phyloP scores from a whole-genome alignment of 2,888 invertebrate genomes.

The Sycophila texana region DNA sequence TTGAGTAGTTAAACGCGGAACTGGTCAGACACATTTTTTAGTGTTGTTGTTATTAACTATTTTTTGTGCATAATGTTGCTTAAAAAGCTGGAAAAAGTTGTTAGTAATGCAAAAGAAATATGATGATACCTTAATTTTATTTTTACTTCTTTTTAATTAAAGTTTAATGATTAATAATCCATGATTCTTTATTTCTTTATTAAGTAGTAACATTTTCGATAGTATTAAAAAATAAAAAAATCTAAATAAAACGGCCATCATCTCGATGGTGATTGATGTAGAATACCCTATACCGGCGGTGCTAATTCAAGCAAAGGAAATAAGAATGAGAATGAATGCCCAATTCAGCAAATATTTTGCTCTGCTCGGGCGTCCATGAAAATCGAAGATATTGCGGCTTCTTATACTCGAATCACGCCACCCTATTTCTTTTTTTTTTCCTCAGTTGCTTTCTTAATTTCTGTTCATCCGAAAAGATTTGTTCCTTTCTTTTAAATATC shows the following conservation, averaged over 20 bases:
- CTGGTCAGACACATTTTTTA: neutral
- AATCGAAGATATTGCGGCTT: conserved; percentile 40
- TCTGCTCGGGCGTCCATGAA: conserved; percentile 34
- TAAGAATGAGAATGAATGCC: conserved; percentile 24
- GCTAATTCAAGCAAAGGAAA: conserved; percentile 10
- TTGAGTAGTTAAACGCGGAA: neutral
- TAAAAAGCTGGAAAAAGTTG: too few species aligned
- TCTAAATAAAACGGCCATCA: neutral
- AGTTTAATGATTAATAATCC: too few species aligned
- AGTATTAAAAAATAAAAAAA: too few species aligned
- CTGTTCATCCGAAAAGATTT: neutral
- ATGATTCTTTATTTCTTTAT: too few species aligned
- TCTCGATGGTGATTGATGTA: neutral
- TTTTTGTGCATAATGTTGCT: too few species aligned
- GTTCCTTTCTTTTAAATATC: too few species aligned
- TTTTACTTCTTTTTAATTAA: too few species aligned
- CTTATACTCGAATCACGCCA: conserved; percentile 17
- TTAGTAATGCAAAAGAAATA: too few species aligned
- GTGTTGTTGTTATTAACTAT: neutral
- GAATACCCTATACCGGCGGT: neutral
- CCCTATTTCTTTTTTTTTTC: neutral
- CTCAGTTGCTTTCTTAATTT: neutral
- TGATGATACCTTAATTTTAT: too few species aligned
- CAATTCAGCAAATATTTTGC: conserved; percentile 27
- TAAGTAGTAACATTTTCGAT: too few species aligned